phyloP scores from a whole-genome alignment of 2,888 invertebrate species.

The Cyclophora albipunctata region DNA sequence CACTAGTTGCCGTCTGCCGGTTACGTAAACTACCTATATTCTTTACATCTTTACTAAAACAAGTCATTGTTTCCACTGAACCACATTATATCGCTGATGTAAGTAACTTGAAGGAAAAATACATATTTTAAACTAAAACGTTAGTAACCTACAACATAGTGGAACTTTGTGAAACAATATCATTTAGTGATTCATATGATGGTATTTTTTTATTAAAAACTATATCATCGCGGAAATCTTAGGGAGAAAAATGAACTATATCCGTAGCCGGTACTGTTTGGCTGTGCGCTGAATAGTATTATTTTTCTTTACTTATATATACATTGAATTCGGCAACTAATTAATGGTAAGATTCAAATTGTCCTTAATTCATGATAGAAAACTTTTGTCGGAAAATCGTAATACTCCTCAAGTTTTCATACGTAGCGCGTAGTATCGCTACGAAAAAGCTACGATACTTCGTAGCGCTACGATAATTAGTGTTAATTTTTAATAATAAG shows the following conservation, averaged over 20 bases:
- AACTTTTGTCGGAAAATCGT: no score
- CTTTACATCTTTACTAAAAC: conserved; percentile 22
- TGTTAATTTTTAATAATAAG: no score
- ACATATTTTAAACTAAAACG: conserved; percentile 18
- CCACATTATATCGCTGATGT: conserved; percentile 24
- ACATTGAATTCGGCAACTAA: no score
- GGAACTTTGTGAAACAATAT: neutral
- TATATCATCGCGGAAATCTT: no score
- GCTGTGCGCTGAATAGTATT: no score
- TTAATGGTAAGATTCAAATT: no score
- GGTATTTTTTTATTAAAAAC: no score
- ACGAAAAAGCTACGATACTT: conserved; percentile 2
- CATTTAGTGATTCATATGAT: no score
- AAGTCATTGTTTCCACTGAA: conserved; percentile 31
- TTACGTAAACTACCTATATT: conserved; percentile 53
- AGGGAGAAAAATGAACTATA: no score
- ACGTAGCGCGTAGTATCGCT: conserved; percentile 5
- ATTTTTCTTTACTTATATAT: no score
- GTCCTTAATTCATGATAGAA: no score
- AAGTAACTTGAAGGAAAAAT: conserved; percentile 38
- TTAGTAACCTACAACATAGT: conserved; percentile 15
- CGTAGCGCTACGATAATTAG: conserved; percentile 2
- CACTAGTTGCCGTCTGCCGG: conserved; percentile 48
- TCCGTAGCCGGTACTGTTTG: no score
- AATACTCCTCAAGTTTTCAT: neutral